Evolutionary conservation across 2,888 invertebrate genomes (phyloP).

Genomic region (Chydorus sphaericus): DNA sequence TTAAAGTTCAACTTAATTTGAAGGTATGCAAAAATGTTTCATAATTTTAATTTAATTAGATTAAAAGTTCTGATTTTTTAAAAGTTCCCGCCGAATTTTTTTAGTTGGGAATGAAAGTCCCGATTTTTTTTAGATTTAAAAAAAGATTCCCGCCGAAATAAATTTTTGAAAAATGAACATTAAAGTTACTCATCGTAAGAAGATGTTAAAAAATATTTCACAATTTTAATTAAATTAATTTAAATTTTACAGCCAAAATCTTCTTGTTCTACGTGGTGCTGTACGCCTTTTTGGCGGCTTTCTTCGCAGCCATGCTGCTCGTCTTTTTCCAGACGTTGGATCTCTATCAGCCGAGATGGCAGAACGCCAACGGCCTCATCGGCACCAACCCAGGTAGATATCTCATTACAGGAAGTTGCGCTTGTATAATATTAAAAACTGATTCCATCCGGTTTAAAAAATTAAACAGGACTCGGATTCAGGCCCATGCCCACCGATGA

Average conservation of each 20-base stretch:
- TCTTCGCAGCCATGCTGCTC: conserved; percentile 86
- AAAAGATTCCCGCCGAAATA: too few relatives aligned
- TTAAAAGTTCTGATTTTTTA: too few relatives aligned
- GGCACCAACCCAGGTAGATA: conserved; percentile 92
- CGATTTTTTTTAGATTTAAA: too few relatives aligned
- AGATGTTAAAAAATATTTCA: neutral
- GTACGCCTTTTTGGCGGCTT: conserved; percentile 79
- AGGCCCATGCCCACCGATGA: conserved; percentile 86
- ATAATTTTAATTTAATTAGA: too few relatives aligned
- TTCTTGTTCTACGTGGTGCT: conserved; percentile 90
- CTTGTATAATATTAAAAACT: conserved; percentile 2
- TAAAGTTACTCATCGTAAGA: neutral
- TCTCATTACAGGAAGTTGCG: too few relatives aligned
- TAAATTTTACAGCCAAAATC: conserved; percentile 80
- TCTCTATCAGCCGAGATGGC: conserved; percentile 73
- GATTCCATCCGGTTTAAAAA: conserved; percentile 10
- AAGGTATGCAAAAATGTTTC: too few relatives aligned
- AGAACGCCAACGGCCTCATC: conserved; percentile 68
- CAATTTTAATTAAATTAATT: conserved; percentile 24
- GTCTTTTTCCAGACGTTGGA: conserved; percentile 89
- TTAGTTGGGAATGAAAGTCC: too few relatives aligned
- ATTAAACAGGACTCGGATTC: conserved; percentile 71
- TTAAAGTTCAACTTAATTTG: too few relatives aligned
- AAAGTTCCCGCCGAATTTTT: too few relatives aligned
- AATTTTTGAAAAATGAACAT: too few relatives aligned